These are phyloP conservation scores for human (Homo sapiens) DNA, from an alignment of 2,113 vertebrate species.

Conservation along the genomic window DNA sequence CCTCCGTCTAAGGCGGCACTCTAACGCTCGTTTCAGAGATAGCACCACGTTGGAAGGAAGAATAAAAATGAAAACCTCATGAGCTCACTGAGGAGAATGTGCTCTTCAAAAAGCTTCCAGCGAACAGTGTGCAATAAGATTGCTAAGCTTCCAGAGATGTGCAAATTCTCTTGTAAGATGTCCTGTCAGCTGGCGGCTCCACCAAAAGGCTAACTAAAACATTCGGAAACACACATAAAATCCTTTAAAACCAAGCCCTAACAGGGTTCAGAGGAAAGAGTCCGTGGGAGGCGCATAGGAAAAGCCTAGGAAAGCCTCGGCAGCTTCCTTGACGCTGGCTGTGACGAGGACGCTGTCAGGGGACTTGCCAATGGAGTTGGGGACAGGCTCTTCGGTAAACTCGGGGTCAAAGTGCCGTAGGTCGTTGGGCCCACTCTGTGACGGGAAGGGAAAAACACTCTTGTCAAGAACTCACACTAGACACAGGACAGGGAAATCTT, in stretches of 20 bases:
- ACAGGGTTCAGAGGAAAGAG: constrained; percentile 91
- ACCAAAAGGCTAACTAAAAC: constrained; percentile 80
- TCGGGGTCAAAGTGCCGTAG: constrained; percentile 98
- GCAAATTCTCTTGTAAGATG: constrained; percentile 90
- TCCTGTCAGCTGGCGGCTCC: constrained; percentile 81
- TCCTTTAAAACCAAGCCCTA: constrained; percentile 12
- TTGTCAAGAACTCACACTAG: background rate
- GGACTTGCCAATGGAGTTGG: constrained; percentile 95
- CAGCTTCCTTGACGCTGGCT: constrained; percentile 94
- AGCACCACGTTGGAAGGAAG: constrained; percentile 87
- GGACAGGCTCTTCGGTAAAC: constrained; percentile 98
- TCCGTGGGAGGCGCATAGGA: constrained; percentile 97
- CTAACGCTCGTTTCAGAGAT: constrained; percentile 77
- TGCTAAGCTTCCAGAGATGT: constrained; percentile 93
- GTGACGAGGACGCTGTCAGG: constrained; percentile 95
- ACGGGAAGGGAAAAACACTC: background rate
- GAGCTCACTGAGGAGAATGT: constrained; percentile 82
- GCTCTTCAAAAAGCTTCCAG: constrained; percentile 85
- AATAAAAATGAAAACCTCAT: constrained; percentile 80
- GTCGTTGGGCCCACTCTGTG: constrained; percentile 95
- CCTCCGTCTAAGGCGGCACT: constrained; percentile 68
- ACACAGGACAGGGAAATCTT: background rate
- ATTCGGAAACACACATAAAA: constrained; percentile 26
- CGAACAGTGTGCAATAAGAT: constrained; percentile 84
- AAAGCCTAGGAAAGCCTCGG: constrained; percentile 97